These are phyloP conservation scores for Galerucella nymphaeae DNA, from an alignment of 2,888 invertebrate species.

Conservation along the genomic window DNA sequence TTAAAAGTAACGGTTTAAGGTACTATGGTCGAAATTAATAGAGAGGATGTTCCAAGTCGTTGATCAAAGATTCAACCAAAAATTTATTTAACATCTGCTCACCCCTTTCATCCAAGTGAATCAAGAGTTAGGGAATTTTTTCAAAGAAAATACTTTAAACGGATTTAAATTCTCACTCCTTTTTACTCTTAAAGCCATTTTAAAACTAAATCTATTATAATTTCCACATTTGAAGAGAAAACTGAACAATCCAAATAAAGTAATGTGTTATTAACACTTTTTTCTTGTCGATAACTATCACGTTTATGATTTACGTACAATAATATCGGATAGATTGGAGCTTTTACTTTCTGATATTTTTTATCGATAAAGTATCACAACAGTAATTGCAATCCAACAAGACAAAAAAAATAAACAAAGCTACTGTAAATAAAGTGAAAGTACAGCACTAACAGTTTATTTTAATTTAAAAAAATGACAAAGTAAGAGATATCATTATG, in stretches of 20 bases:
- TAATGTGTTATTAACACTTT: constrained; percentile 8
- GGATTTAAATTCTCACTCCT: too few relatives aligned
- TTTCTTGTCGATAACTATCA: constrained; percentile 13
- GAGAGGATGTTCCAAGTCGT: constrained; percentile 7
- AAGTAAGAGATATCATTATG: constrained; percentile 15
- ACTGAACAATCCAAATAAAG: constrained; percentile 1
- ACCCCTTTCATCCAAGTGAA: neutral
- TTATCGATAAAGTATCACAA: neutral
- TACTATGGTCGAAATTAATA: neutral
- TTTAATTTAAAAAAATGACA: constrained; percentile 19
- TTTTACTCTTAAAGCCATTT: too few relatives aligned
- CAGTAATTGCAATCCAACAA: neutral
- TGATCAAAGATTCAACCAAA: neutral
- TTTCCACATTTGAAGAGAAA: constrained; percentile 19
- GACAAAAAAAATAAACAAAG: constrained; percentile 18
- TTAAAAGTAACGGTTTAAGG: too few relatives aligned
- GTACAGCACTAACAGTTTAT: constrained; percentile 2
- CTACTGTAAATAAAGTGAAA: constrained; percentile 23
- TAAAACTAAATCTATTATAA: neutral
- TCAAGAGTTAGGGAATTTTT: too few relatives aligned
- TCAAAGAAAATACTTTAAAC: too few relatives aligned
- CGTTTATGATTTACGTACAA: constrained; percentile 6
- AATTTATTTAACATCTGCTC: neutral
- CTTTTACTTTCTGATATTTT: constrained; percentile 19
- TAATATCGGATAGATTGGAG: constrained; percentile 6